Conservation (phyloP, 2,113 vertebrate genomes). For the Choloepus hoffmanni region DNA sequence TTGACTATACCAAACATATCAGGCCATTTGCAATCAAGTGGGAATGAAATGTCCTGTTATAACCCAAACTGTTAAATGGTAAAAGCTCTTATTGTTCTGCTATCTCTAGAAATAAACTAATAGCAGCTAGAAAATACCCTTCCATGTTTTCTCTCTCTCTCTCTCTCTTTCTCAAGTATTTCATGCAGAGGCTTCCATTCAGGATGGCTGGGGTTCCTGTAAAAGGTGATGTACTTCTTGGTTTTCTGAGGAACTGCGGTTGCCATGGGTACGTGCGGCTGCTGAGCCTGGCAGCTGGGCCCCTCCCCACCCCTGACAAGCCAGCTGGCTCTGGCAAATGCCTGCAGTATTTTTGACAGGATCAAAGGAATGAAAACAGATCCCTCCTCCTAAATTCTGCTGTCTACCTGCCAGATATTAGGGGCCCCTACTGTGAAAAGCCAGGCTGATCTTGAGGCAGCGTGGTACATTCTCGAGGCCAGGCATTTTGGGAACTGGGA, state of each 20-base stretch:
- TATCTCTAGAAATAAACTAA: constrained; percentile 47
- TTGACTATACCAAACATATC: neutral
- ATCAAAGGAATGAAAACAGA: constrained; percentile 43
- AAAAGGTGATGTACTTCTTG: neutral
- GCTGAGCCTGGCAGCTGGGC: neutral
- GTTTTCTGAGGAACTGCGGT: constrained; percentile 20
- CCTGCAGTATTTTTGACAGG: constrained; percentile 27
- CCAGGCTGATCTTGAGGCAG: neutral
- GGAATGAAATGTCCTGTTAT: neutral
- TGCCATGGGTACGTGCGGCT: constrained; percentile 57
- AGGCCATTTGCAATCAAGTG: neutral
- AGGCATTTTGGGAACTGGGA: neutral
- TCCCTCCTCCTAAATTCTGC: neutral
- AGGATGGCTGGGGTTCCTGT: neutral
- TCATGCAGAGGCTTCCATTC: neutral
- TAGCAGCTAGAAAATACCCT: neutral
- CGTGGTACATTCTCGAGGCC: neutral
- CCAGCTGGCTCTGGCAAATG: constrained; percentile 55
- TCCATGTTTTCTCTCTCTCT: neutral
- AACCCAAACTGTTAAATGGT: neutral
- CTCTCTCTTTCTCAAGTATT: neutral
- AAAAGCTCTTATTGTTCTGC: neutral
- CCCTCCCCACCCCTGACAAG: neutral
- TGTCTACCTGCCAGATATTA: neutral
- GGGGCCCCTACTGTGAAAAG: neutral